Conservation (phyloP, 2,888 invertebrate species). For the Ypsolopha sequella region DNA sequence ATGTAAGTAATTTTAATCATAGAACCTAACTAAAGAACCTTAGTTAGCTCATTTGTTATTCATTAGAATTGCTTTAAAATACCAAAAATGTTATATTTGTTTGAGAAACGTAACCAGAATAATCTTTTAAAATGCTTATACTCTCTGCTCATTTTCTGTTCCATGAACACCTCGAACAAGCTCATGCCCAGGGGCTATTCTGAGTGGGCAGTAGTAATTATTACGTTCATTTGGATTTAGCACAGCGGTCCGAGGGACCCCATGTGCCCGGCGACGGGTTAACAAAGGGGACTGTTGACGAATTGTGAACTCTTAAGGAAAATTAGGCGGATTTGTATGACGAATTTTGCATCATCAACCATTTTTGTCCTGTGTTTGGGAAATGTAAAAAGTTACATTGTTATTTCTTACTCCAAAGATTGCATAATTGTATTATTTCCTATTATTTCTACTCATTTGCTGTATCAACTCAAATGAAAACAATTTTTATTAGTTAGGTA, state of each 20-base stretch:
- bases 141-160: not conserved
- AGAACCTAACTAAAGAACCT: no score
- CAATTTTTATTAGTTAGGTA: no score
- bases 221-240: slow-evolving; percentile 67
- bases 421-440: no score
- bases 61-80: no score
- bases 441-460: no score
- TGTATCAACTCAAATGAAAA: no score
- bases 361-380: not conserved
- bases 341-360: not conserved
- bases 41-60: no score
- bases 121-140: no score
- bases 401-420: no score
- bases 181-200: slow-evolving; percentile 19
- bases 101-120: no score
- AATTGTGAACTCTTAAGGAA: slow-evolving; percentile 34
- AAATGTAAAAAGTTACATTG: not conserved
- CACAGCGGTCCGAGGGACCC: slow-evolving; percentile 43
- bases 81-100: no score
- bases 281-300: slow-evolving; percentile 41
- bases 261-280: slow-evolving; percentile 40
- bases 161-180: not conserved
- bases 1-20: no score
- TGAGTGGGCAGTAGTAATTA: slow-evolving; percentile 52
- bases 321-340: slow-evolving; percentile 43